Conservation (phyloP, 1,140 invertebrate genomes). For the Drosophila lacteicornis region DNA sequence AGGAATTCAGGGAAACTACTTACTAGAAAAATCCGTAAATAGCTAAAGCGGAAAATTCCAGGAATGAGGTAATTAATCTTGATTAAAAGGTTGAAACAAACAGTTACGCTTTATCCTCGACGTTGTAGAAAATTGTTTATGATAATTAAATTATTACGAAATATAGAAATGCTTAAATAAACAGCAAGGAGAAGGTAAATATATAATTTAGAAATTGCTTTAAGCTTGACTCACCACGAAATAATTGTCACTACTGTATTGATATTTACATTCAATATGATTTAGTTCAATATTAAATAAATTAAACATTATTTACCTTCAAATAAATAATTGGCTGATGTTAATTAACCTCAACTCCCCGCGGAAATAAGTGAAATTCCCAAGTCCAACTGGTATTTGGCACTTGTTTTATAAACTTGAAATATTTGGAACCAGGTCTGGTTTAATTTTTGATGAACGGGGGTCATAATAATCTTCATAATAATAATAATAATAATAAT, state of each 20-base stretch:
- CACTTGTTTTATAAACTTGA: conserved; percentile 22
- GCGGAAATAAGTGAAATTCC: background rate
- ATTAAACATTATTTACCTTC: background rate
- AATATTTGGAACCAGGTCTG: conserved; percentile 2
- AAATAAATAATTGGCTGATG: background rate
- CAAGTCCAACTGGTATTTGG: background rate
- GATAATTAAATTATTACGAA: background rate
- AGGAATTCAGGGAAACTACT: background rate
- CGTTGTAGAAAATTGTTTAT: background rate
- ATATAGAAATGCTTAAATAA: background rate
- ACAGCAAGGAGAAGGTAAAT: background rate
- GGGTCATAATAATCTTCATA: background rate
- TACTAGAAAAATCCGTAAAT: background rate
- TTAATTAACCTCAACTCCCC: background rate
- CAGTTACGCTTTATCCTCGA: background rate
- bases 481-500: conserved; percentile 2
- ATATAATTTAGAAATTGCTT: too few relatives aligned
- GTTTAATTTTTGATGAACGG: conserved; percentile 7
- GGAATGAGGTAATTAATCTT: background rate
- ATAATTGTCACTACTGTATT: background rate
- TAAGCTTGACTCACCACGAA: background rate
- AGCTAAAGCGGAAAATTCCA: background rate
- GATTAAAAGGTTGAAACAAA: background rate
- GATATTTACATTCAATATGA: background rate
- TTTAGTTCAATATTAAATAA: background rate